Evolutionary conservation across 2,888 invertebrate genomes (phyloP).

Genomic region (Papilio elwesi): DNA sequence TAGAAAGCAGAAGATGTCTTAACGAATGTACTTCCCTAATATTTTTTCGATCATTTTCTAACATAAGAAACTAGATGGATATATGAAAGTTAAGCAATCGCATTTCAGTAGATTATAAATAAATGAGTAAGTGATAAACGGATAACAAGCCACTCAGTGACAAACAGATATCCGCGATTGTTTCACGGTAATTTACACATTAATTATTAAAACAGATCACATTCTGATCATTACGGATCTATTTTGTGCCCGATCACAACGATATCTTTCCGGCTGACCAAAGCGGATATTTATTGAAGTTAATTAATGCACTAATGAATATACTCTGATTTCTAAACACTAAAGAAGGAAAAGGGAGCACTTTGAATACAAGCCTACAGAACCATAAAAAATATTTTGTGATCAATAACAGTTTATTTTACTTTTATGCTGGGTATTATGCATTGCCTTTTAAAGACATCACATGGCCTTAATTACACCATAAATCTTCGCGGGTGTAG

Average conservation of each 20-base stretch:
- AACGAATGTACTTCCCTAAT: background rate
- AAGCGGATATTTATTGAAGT: slow-evolving; percentile 55
- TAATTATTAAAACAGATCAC: slow-evolving; percentile 77
- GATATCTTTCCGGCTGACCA: slow-evolving; percentile 55
- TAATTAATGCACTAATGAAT: slow-evolving; percentile 48
- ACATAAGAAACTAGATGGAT: background rate
- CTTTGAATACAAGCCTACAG: slow-evolving; percentile 14
- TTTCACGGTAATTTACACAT: slow-evolving; percentile 72
- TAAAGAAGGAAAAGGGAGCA: slow-evolving; percentile 47
- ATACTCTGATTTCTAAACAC: slow-evolving; percentile 45
- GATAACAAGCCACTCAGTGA: slow-evolving; percentile 41
- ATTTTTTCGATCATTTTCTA: background rate
- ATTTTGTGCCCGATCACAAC: slow-evolving; percentile 42
- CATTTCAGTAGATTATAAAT: slow-evolving; percentile 22
- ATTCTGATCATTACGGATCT: slow-evolving; percentile 71
- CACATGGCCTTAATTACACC: slow-evolving; percentile 49
- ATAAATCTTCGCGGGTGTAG: slow-evolving; percentile 41
- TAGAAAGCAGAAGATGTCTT: slow-evolving; percentile 13
- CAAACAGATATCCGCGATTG: slow-evolving; percentile 69
- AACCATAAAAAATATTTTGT: slow-evolving; percentile 45
- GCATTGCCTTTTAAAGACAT: slow-evolving; percentile 53
- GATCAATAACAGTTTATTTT: slow-evolving; percentile 49
- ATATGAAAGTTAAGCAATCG: slow-evolving; percentile 12
- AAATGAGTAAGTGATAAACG: slow-evolving; percentile 22
- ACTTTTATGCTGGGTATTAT: slow-evolving; percentile 49